phyloP scores from a whole-genome alignment of 1,140 invertebrate species.

The Lasaia peninsularis region DNA sequence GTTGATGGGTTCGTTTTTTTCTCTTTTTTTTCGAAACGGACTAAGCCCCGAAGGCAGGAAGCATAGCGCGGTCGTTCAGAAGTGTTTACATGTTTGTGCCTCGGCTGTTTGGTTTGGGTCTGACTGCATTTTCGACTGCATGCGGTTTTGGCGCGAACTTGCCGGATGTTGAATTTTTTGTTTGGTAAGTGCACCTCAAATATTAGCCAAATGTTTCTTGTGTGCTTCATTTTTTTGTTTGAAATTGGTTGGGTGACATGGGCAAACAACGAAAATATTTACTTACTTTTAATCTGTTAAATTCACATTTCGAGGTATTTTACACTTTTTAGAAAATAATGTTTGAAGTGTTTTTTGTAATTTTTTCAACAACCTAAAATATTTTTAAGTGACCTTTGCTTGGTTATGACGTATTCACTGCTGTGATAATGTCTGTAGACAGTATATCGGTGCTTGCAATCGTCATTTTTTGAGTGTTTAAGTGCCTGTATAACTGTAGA shows the following conservation, averaged over 20 bases:
- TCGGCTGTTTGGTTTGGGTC: constrained; percentile 52
- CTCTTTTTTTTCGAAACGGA: constrained; percentile 34
- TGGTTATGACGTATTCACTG: too few relatives aligned
- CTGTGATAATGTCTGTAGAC: too few relatives aligned
- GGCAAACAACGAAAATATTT: too few relatives aligned
- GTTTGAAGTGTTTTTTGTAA: neutral
- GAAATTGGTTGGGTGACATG: neutral
- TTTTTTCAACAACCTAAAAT: neutral
- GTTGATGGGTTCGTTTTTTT: constrained; percentile 37
- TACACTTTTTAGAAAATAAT: too few relatives aligned
- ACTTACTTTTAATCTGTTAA: too few relatives aligned
- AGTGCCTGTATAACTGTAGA: too few relatives aligned
- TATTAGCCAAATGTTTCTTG: constrained; percentile 39
- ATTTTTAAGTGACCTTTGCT: too few relatives aligned
- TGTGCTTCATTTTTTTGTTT: constrained; percentile 13
- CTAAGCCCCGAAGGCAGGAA: constrained; percentile 38
- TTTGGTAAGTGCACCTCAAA: constrained; percentile 55
- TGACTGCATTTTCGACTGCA: constrained; percentile 52
- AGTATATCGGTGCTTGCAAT: too few relatives aligned
- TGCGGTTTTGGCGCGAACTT: constrained; percentile 56
- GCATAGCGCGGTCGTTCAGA: constrained; percentile 39
- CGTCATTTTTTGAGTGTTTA: too few relatives aligned
- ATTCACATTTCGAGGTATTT: too few relatives aligned
- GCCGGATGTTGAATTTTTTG: constrained; percentile 54
- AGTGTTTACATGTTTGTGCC: constrained; percentile 66